Evolutionary conservation across 2,888 invertebrate genomes (phyloP).

Genomic region (Acronicta psi): DNA sequence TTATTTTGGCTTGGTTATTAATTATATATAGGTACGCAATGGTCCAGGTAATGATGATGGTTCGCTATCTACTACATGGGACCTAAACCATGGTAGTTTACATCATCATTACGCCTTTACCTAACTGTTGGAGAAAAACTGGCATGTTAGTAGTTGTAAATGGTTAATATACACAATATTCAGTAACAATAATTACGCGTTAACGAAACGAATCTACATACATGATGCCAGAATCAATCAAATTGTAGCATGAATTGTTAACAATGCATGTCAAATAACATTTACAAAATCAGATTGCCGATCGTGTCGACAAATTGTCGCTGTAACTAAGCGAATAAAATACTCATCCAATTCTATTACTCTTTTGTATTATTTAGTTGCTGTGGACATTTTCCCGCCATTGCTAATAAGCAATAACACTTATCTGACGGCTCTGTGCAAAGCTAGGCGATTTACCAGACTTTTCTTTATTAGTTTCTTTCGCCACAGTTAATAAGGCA

Average conservation of each 20-base stretch:
- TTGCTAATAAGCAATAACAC: slow-evolving; percentile 5
- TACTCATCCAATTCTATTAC: neutral
- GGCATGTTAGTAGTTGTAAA: too few species aligned
- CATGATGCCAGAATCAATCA: neutral
- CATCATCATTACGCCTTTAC: too few species aligned
- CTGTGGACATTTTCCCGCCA: neutral
- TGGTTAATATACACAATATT: neutral
- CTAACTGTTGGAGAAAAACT: too few species aligned
- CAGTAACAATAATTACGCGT: neutral
- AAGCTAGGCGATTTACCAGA: slow-evolving; percentile 3
- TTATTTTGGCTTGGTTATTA: neutral
- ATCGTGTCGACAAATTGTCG: neutral
- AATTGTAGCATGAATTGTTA: slow-evolving; percentile 3
- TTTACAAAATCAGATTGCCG: neutral
- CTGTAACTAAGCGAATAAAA: slow-evolving; percentile 2
- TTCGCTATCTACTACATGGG: too few species aligned
- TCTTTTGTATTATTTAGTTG: neutral
- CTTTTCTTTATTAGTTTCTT: slow-evolving; percentile 34
- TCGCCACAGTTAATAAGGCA: slow-evolving; percentile 21
- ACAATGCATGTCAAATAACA: slow-evolving; percentile 10
- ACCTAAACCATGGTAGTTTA: too few species aligned
- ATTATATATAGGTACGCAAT: too few species aligned
- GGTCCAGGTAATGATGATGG: too few species aligned
- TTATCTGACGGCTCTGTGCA: neutral
- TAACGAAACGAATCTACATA: neutral